Percentiles rank a stretch among this genome's conserved stretches.
Conservation (phyloP, 2,888 invertebrate species). For the Xiphydria camelus region DNA sequence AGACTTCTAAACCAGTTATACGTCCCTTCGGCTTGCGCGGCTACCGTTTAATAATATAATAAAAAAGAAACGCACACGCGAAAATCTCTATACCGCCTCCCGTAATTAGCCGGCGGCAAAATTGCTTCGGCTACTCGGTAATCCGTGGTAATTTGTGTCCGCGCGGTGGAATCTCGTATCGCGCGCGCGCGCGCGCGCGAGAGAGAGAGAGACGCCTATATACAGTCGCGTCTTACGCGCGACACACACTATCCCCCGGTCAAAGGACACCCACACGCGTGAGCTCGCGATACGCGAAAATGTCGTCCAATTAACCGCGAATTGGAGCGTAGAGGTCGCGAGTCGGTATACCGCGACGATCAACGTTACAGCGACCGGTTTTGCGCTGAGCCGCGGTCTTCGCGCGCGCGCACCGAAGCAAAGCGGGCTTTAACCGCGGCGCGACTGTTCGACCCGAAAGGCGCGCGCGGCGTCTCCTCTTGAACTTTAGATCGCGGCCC, state of each 20-base stretch:
- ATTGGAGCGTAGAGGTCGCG: constrained; percentile 47
- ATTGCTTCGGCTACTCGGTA: constrained; percentile 32
- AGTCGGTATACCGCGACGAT: constrained; percentile 21
- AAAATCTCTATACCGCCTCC: too few species aligned
- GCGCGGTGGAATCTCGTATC: too few species aligned
- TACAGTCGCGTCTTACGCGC: not conserved
- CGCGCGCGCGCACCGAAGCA: not conserved
- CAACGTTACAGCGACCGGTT: constrained; percentile 31
- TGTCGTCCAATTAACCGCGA: constrained; percentile 53
- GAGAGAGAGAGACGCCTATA: not conserved
- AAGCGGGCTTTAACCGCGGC: not conserved
- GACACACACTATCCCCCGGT: not conserved
- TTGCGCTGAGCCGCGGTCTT: constrained; percentile 31
- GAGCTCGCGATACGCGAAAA: constrained; percentile 43
- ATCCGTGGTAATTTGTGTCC: too few species aligned
- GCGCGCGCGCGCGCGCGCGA: not conserved
- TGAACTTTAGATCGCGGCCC: constrained; percentile 29
- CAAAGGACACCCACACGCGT: constrained; percentile 33
- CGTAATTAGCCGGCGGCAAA: constrained; percentile 47
- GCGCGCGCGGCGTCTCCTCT: constrained; percentile 4
- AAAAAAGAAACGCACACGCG: too few species aligned
- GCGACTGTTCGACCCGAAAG: not conserved
- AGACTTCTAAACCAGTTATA: constrained; percentile 18
- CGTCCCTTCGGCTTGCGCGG: constrained; percentile 1
- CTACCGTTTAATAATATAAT: too few species aligned